These are phyloP conservation scores for Heliconius melpomene DNA, from an alignment of 1,140 invertebrate species.

Conservation along the genomic window DNA sequence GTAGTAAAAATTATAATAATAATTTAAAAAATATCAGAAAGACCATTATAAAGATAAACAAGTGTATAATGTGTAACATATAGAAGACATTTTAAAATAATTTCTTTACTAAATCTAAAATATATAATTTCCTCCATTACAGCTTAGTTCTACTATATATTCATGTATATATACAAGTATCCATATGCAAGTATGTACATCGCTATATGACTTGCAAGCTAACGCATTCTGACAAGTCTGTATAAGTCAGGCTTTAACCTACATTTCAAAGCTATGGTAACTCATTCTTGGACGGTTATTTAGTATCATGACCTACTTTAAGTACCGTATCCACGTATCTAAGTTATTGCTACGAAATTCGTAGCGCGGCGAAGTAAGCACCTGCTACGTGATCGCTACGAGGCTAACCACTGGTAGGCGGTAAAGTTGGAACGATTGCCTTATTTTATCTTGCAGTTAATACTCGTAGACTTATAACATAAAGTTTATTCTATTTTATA, in stretches of 20 bases:
- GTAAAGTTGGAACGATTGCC: conserved; percentile 1
- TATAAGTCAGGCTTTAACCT: conserved; percentile 24
- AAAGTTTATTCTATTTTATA: no score
- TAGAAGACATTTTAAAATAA: no score
- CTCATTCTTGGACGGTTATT: conserved; percentile 34
- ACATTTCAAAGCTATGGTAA: conserved; percentile 32
- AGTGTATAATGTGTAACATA: no score
- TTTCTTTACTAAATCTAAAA: no score
- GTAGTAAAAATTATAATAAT: no score
- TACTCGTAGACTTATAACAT: background rate
- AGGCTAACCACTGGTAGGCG: background rate
- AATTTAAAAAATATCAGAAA: no score
- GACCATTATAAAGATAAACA: no score
- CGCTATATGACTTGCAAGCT: background rate
- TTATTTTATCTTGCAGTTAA: background rate
- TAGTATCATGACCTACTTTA: conserved; percentile 45
- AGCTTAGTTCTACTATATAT: no score
- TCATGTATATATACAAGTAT: no score
- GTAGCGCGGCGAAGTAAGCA: conserved; percentile 28
- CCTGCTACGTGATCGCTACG: conserved; percentile 30
- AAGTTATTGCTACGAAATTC: conserved; percentile 37
- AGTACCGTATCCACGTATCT: conserved; percentile 37
- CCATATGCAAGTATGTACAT: background rate
- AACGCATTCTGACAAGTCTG: conserved; percentile 20
- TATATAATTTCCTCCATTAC: no score